Evolutionary conservation across 1,140 invertebrate species (phyloP), one percentile per base, ranked within the genome.

Genomic region (Papilio machaon): DNA sequence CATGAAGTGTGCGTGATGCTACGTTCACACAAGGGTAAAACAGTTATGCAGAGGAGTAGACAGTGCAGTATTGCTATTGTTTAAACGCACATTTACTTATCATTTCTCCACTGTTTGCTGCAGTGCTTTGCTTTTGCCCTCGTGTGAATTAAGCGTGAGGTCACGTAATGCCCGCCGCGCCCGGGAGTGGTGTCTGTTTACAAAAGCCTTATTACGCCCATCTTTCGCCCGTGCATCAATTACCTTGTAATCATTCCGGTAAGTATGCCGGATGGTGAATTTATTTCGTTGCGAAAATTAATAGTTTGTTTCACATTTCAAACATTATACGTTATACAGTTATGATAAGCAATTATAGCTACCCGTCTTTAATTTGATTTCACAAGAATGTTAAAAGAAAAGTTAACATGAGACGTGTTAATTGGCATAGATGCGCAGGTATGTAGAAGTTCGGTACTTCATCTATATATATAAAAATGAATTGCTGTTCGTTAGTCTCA

Each of bases 161-260:
- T 23, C 23, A 76, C 74, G 74, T 76, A 76, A 76, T 52, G 11
- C 73, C 17, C 43, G 43, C 73, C 46, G 46, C 46, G 46, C 74
- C 74, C 19, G 13, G 74, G 46, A 7, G 73, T 73, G 47, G 74
- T 76, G 17, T 76, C 13, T 76, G 17, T 19, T 35, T 75, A 23
- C 74, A 76, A 76, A 76, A 19, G 19, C 74, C 46, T 76, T 52
- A 76, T 52, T 52, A 49, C 74, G 46, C 46, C 46, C 74, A 30
- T 76, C 74, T 76, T 76, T 76, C 47, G 74, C 74, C 43, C 19
- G 46, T 76, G 47, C 74, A 11, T 76, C 74, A 76, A 49, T 76
- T 76, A 76, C 74, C 74, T 76, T 76, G 74, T 76, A 76, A 76
- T 76, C 43, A 52, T 76, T 76, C 19, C 46, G 46, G 46, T 52